These are phyloP conservation scores for Heterohyrax brucei DNA, from an alignment of 2,797 vertebrate species.

Conservation along the genomic window DNA sequence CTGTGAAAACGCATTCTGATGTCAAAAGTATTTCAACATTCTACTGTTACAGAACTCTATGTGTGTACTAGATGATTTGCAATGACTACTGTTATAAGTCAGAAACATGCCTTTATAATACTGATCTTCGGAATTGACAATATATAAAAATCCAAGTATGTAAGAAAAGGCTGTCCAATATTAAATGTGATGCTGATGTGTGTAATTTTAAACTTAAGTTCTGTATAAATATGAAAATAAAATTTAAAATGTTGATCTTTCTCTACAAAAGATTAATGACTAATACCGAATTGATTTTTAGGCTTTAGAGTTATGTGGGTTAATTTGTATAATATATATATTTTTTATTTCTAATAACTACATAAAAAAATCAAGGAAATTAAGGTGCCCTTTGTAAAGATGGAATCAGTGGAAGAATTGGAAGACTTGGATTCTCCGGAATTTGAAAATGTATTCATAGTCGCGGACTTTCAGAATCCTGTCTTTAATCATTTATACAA, in stretches of 20 bases:
- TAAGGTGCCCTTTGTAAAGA: conserved; percentile 93
- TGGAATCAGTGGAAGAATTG: conserved; percentile 93
- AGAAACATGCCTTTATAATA: conserved; percentile 23
- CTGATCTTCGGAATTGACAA: conserved; percentile 56
- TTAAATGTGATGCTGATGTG: conserved; percentile 9
- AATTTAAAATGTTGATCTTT: conserved; percentile 41
- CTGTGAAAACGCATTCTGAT: conserved; percentile 13
- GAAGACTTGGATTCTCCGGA: conserved; percentile 94
- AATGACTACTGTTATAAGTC: background rate
- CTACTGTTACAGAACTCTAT: conserved; percentile 8
- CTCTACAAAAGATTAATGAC: background rate
- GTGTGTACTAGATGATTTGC: conserved; percentile 19
- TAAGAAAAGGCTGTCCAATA: conserved; percentile 16
- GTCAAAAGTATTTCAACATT: conserved; percentile 41
- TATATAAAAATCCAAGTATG: conserved; percentile 35
- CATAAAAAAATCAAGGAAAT: conserved; percentile 93
- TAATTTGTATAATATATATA: conserved; percentile 48
- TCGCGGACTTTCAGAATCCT: conserved; percentile 94
- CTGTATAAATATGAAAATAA: conserved; percentile 64
- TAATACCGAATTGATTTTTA: conserved; percentile 58
- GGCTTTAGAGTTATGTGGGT: background rate
- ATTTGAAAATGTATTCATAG: conserved; percentile 95
- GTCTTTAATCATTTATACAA: conserved; percentile 95
- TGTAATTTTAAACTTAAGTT: conserved; percentile 68
- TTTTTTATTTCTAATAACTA: conserved; percentile 79